Evolutionary conservation across 2,113 vertebrate genomes (phyloP), one percentile per base, ranked within the genome.

Genomic region (Hipposideros armiger): DNA sequence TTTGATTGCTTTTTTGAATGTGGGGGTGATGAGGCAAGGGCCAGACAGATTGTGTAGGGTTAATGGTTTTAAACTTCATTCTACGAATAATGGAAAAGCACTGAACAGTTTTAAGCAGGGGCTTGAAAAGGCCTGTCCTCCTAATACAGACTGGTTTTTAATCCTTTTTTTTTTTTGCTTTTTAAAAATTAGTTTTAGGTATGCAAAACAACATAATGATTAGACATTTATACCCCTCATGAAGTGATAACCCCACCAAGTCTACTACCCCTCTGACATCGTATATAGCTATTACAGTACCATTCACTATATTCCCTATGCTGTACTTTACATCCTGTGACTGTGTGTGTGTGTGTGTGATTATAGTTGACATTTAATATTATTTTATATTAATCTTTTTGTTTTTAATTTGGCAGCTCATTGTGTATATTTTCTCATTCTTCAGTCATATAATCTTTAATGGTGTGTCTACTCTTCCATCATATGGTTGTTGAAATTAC

Each of bases 401-500:
- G 36, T 5, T 74, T 95, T 88, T 15, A 88, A 76, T 89, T 50
- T 86, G 26, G 4, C 42, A 93, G 40, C 90, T 91, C 8, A 72
- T 81, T 28, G 86, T 95, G 8, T 69, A 11, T 73, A 42, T 52
- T 19, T 92, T 92, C 40, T 22, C 36, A 73, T 72, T 85, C 60
- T 85, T 96, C 40, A 66, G 13, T 60, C 76, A 60, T 45, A 32
- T 70, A 66, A 84, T 88, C 56, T 93, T 82, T 73, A 87, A 74
- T 85, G 47, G 11, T 78, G 19, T 95, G 11, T 62, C 32, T 90
- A 76, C 15, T 20, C 20, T 94, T 87, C 42, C 10, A 45, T 82
- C 22, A 69, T 42, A 73, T 88, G 26, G 72, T 24, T 95, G 6
- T 54, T 97, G 47, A 91, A 93, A 88, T 87, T 45, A 77, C 81